Evolutionary conservation across 2,797 vertebrate species (phyloP).

Genomic region (Loris lydekkerianus): DNA sequence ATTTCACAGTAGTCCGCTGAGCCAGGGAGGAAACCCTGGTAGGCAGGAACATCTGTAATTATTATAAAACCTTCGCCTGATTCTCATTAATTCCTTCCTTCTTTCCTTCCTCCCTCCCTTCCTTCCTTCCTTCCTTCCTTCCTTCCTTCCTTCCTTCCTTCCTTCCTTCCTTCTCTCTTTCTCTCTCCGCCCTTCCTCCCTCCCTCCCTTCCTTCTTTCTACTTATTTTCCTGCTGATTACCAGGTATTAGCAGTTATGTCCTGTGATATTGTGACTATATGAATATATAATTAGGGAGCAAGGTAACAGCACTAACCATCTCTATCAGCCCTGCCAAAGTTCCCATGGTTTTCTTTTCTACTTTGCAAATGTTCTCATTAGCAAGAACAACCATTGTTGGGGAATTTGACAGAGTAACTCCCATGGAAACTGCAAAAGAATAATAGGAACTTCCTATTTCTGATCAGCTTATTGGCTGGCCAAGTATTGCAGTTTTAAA

Average conservation of each 20-base stretch:
- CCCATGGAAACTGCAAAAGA: not conserved
- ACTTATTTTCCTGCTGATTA: not conserved
- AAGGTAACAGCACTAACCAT: not conserved
- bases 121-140: not conserved
- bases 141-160: not conserved
- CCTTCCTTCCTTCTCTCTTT: too few species aligned
- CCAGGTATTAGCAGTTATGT: constrained; percentile 9
- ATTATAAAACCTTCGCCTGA: constrained; percentile 22
- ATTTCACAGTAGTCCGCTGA: not conserved
- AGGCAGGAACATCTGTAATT: not conserved
- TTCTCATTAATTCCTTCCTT: not conserved
- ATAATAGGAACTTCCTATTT: not conserved
- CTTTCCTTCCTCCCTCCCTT: not conserved
- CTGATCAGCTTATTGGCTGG: not conserved
- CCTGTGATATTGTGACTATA: not conserved
- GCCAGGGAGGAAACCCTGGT: not conserved
- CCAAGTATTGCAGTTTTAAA: not conserved
- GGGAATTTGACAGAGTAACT: not conserved
- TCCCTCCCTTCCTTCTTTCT: not conserved
- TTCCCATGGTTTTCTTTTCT: constrained; percentile 27
- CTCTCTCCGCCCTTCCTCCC: not conserved
- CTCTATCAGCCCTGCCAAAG: not conserved
- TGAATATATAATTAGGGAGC: constrained; percentile 6
- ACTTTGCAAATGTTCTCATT: not conserved
- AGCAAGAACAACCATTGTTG: not conserved